phyloP scores from a whole-genome alignment of 2,888 invertebrate species.

The Pammene fasciana region DNA sequence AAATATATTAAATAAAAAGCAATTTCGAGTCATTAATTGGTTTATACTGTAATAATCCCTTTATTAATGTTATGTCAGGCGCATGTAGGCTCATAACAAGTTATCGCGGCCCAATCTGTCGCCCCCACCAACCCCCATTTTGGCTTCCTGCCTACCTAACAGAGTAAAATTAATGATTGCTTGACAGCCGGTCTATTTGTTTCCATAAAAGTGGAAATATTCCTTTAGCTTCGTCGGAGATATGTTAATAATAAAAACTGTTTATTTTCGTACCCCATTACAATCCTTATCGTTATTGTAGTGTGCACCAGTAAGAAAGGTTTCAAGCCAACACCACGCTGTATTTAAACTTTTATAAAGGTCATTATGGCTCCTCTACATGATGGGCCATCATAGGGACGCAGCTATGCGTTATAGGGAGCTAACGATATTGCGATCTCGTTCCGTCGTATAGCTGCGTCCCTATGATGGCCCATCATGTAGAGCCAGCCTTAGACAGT shows the following conservation, averaged over 20 bases:
- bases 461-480: too few species aligned
- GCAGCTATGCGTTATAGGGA: too few species aligned
- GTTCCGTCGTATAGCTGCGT: too few species aligned
- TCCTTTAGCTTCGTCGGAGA: slow-evolving; percentile 24
- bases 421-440: too few species aligned
- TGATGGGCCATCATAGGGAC: too few species aligned
- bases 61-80: slow-evolving; percentile 35
- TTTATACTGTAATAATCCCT: slow-evolving; percentile 19
- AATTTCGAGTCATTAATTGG: slow-evolving; percentile 30
- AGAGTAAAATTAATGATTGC: slow-evolving; percentile 72
- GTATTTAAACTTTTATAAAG: too few species aligned
- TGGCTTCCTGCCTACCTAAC: slow-evolving; percentile 61
- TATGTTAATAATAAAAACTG: neutral
- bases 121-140: slow-evolving; percentile 54
- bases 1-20: slow-evolving; percentile 3
- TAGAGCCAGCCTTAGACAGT: too few species aligned
- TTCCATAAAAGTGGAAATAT: slow-evolving; percentile 42
- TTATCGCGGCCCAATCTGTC: slow-evolving; percentile 59
- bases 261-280: neutral
- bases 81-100: slow-evolving; percentile 49
- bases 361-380: too few species aligned
- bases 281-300: neutral
- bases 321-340: too few species aligned
- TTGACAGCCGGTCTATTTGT: slow-evolving; percentile 52
- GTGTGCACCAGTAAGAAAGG: neutral